phyloP scores from a whole-genome alignment of 2,113 vertebrate species.

The Lamprologus callipterus region DNA sequence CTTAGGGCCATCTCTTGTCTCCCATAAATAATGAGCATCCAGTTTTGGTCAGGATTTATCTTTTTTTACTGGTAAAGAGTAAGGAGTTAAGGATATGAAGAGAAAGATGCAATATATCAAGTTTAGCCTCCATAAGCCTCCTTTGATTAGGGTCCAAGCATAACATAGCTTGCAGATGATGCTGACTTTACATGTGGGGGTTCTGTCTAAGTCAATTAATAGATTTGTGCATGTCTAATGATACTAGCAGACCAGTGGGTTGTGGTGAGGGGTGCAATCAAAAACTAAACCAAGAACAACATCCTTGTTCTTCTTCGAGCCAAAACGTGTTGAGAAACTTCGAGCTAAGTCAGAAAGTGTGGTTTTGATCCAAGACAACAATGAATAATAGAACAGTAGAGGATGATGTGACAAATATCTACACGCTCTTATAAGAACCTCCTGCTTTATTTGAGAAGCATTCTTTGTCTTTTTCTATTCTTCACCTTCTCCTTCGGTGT shows the following conservation, averaged over 20 bases:
- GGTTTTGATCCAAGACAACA: background rate
- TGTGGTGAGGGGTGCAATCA: slow-evolving; percentile 22
- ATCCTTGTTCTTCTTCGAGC: background rate
- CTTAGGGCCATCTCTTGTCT: slow-evolving; percentile 28
- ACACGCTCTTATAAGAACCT: background rate
- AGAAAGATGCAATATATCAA: slow-evolving; percentile 35
- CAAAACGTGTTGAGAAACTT: slow-evolving; percentile 12
- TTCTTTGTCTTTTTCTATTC: background rate
- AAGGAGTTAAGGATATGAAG: slow-evolving; percentile 14
- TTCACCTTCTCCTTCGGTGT: background rate
- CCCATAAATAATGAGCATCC: slow-evolving; percentile 36
- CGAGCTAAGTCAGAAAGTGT: background rate
- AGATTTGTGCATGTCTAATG: slow-evolving; percentile 44
- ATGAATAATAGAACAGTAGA: background rate
- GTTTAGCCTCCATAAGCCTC: slow-evolving; percentile 20
- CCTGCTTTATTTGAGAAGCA: background rate
- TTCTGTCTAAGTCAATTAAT: slow-evolving; percentile 45
- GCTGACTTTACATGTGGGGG: slow-evolving; percentile 15
- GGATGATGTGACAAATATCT: slow-evolving; percentile 4
- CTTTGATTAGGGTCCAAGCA: slow-evolving; percentile 54
- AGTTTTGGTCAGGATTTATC: slow-evolving; percentile 13
- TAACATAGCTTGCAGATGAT: slow-evolving; percentile 50
- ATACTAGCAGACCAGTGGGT: slow-evolving; percentile 29
- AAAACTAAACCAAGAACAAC: slow-evolving; percentile 40
- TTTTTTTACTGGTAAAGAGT: background rate